A percentile compares a stretch with the other conserved stretches of the same genome.
phyloP scores from a whole-genome alignment of 2,113 vertebrate genomes.

The Brachypodius melanocephalos region DNA sequence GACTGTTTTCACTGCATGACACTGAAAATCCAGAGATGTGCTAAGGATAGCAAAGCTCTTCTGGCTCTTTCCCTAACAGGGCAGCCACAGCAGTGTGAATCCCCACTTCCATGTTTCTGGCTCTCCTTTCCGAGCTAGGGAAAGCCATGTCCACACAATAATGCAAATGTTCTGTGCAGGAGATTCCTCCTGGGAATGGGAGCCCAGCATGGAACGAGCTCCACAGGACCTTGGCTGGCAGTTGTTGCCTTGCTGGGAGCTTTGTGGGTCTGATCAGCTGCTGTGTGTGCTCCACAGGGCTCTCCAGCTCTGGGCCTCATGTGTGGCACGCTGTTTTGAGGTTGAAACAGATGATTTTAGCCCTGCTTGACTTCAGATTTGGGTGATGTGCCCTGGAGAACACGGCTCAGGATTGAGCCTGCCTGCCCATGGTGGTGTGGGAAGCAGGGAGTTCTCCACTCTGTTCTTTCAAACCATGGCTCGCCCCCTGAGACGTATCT shows the following conservation, averaged over 20 bases:
- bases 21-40: not conserved
- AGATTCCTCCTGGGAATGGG: not conserved
- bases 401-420: not conserved
- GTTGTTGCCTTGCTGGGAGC: rapidly evolving
- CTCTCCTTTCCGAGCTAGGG: not conserved
- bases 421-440: rapidly evolving
- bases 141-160: not conserved
- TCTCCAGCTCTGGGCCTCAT: not conserved
- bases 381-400: not conserved
- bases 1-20: not conserved
- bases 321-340: not conserved
- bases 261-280: not conserved
- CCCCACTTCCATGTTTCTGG: not conserved
- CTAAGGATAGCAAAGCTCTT: not conserved
- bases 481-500: not conserved
- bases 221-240: rapidly evolving
- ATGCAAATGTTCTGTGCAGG: not conserved
- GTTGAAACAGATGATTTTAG: not conserved
- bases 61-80: not conserved
- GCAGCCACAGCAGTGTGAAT: not conserved
- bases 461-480: not conserved
- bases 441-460: not conserved
- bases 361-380: not conserved
- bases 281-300: not conserved
- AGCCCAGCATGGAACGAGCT: rapidly evolving